Base-by-base conservation (phyloP, 1,140 invertebrate genomes). In the Hypsibius dujardini region DNA sequence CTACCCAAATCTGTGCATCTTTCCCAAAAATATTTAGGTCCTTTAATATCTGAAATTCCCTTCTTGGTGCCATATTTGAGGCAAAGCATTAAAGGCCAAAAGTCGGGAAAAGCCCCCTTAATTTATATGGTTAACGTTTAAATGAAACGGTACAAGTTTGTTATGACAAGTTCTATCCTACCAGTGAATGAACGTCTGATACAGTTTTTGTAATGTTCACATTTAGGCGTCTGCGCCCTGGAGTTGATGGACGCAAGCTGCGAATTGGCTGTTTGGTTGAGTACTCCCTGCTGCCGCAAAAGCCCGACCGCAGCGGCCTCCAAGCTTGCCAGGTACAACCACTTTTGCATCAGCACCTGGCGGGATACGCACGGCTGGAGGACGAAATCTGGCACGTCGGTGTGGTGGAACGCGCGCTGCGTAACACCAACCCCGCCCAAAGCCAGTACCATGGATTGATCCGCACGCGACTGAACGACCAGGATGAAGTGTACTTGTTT, bases 391-490 rank as follows among this genome's bases (percentile, higher is more conserved):
- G 62, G 62, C 62, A 67, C 62, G 62, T 67, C 3, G 62, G 62
- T 3, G 62, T 67, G 3, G 62, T 67, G 7, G 62, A 67, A 42
- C 62, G 62, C 42, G 62, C 62, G 45, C 62, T 67, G 62, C 62
- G 62, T 3, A 67, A 67, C 62, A 67, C 62, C 42, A 67, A 67
- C 62, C 62, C 62, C 7, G 62, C 62, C 7, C 62, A 67, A 67
- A 67, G 62, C 62, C 62, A 67, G 62, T 67, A 67, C 62, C 62
- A 67, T 42, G 62, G 62, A 3, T 67, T 67, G 42, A 42, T 67
- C 45, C 62, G 62, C 7, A 67, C 62, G 12, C 62, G 62, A 12
- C 12, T 67, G 3, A 67, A 67, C 62, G 62, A 67, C 45, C 62
- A 67, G 45, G 62, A 67, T 3, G 62, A 67, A 42, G 62, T 67